Evolutionary conservation across 2,888 invertebrate genomes (phyloP).

Genomic region (Phaedon cochleariae): DNA sequence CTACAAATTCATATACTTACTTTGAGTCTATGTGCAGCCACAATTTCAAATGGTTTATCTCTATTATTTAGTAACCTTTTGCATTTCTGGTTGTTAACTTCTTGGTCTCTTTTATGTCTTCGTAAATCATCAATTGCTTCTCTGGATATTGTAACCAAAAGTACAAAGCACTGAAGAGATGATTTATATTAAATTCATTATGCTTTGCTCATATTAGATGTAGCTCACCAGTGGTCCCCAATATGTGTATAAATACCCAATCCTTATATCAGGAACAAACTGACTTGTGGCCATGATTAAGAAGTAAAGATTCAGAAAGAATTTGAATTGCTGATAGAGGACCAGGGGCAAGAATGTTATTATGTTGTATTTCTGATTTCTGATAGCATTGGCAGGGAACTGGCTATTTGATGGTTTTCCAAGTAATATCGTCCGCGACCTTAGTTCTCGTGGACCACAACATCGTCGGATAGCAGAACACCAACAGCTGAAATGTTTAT

Average conservation of each 20-base stretch:
- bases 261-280: slow-evolving; percentile 95
- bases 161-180: slow-evolving; percentile 79
- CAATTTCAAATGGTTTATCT: slow-evolving; percentile 70
- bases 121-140: slow-evolving; percentile 97
- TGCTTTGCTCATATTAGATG: not conserved
- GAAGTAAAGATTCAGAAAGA: slow-evolving; percentile 98
- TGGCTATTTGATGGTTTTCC: slow-evolving; percentile 82
- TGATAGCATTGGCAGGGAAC: slow-evolving; percentile 93
- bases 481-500: slow-evolving; percentile 72
- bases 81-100: slow-evolving; percentile 95
- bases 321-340: slow-evolving; percentile 97
- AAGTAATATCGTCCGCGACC: slow-evolving; percentile 79
- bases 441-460: slow-evolving; percentile 77
- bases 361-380: slow-evolving; percentile 98
- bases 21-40: slow-evolving; percentile 86
- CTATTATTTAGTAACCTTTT: slow-evolving; percentile 74
- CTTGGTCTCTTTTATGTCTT: slow-evolving; percentile 90
- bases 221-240: slow-evolving; percentile 91
- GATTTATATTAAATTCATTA: not conserved
- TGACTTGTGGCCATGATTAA: slow-evolving; percentile 97
- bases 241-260: slow-evolving; percentile 98
- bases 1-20: slow-evolving; percentile 58
- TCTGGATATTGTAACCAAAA: slow-evolving; percentile 93
- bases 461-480: slow-evolving; percentile 77
- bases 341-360: slow-evolving; percentile 91